phyloP scores from a whole-genome alignment of 2,113 vertebrate genomes.

The Pteronura brasiliensis region DNA sequence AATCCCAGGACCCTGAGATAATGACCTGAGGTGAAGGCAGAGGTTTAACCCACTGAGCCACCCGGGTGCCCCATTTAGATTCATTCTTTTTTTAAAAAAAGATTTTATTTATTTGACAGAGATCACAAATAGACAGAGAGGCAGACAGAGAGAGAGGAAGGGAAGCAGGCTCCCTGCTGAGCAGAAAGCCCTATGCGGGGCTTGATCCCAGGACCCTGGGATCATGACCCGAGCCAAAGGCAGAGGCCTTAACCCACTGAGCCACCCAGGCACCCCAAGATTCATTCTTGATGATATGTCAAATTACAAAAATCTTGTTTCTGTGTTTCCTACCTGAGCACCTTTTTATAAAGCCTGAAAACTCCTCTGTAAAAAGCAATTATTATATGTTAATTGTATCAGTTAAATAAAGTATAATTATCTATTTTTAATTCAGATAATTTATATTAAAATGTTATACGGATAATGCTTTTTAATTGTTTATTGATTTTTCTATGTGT shows the following conservation, averaged over 20 bases:
- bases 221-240: too few relatives aligned
- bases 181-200: too few relatives aligned
- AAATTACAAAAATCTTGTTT: not conserved
- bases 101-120: too few relatives aligned
- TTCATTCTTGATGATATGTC: not conserved
- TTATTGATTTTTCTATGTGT: constrained; percentile 32
- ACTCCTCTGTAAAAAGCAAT: not conserved
- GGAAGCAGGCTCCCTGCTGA: too few relatives aligned
- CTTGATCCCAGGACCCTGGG: too few relatives aligned
- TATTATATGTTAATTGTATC: not conserved
- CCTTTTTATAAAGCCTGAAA: not conserved
- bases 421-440: not conserved
- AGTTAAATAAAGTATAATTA: not conserved
- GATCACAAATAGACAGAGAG: too few relatives aligned
- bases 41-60: too few relatives aligned
- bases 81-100: not conserved
- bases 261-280: not conserved
- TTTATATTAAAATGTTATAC: not conserved
- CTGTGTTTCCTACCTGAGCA: not conserved
- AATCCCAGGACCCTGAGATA: too few relatives aligned
- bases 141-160: too few relatives aligned
- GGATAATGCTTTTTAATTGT: constrained; percentile 28
- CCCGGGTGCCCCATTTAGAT: not conserved
- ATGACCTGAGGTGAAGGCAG: too few relatives aligned
- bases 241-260: too few relatives aligned